Percentiles rank a stretch among this genome's conserved stretches.
phyloP scores from a whole-genome alignment of 2,113 vertebrate genomes.

The Albula goreensis region DNA sequence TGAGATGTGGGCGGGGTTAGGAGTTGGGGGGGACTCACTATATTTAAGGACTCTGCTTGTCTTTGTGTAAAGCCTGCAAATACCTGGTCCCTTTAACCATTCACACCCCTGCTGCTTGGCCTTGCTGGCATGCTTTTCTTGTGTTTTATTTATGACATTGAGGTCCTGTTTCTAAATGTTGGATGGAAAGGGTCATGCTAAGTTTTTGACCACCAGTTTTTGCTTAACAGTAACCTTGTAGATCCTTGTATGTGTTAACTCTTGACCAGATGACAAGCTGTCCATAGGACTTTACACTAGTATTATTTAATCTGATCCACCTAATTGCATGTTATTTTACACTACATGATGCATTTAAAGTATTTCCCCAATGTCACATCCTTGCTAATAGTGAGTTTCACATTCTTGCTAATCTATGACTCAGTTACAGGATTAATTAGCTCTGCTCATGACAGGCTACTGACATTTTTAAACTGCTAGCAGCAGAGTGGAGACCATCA shows the following conservation, averaged over 20 bases:
- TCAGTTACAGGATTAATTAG: too few relatives aligned
- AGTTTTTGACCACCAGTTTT: neutral
- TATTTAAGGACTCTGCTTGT: neutral
- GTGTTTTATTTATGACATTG: neutral
- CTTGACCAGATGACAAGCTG: neutral
- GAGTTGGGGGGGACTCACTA: neutral
- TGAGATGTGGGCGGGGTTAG: conserved; percentile 15
- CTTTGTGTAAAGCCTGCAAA: neutral
- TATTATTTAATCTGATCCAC: neutral
- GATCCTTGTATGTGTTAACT: neutral
- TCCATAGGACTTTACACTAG: too few relatives aligned
- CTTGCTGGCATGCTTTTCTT: neutral
- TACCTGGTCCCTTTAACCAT: neutral
- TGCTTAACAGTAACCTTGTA: neutral
- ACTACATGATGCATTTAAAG: neutral
- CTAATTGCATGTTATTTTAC: neutral
- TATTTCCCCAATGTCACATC: neutral
- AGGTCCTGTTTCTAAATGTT: neutral
- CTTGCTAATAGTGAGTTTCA: neutral
- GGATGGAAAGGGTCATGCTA: neutral
- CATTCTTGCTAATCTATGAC: neutral
- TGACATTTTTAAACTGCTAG: neutral
- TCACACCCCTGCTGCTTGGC: neutral
- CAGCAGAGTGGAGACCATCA: too few relatives aligned
- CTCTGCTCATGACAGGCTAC: neutral